Base-by-base conservation (phyloP, 2,113 vertebrate genomes). In the Poeciliopsis retropinna region DNA sequence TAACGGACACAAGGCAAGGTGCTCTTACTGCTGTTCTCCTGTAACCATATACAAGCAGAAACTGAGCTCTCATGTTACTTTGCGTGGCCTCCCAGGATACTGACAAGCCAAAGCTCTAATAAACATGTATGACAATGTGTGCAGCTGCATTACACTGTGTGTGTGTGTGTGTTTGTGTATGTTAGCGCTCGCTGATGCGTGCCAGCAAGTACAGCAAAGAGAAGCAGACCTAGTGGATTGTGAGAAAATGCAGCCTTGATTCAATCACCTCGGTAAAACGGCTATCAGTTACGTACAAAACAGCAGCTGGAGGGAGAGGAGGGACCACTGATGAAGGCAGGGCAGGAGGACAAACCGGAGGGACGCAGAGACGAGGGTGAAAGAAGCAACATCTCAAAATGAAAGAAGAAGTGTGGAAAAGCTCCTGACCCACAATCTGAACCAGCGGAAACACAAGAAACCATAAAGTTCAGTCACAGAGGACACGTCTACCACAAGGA, bases 1-100 rank as follows among this genome's bases (percentile, higher is more conserved):
- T 90, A 91, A 87, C 87, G 89, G 89, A 87, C n/a, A 75, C 44
- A 25, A 28, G 79, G 60, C 76, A 31, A 63, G 79, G 54, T 67
- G 86, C 86, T 89, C 88, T 88, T 83, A 88, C 83, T 72, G 88
- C 72, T 81, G 75, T 80, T 84, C 88, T 91, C 86, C 85, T 88
- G 88, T 90, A 87, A 90, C 83, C 70, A 34, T 64, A 75, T 78
- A 79, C 73, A 83, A 85, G 85, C 80, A 82, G 82, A 81, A 79
- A 76, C 13, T 27, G 72, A 67, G 78, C 65, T 73, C 82, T 85
- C 83, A 75, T 75, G 66, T 89, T 89, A 88, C 88, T 85, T 68
- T 61, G 62, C 73, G 37, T 39, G n/a, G 64, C 51, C 85, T 67
- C 66, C 74, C 47, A 85, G 78, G 87, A 78, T 68, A 30, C 75